Conservation (phyloP, 2,797 vertebrate species). For the Bovichtus diacanthus region DNA sequence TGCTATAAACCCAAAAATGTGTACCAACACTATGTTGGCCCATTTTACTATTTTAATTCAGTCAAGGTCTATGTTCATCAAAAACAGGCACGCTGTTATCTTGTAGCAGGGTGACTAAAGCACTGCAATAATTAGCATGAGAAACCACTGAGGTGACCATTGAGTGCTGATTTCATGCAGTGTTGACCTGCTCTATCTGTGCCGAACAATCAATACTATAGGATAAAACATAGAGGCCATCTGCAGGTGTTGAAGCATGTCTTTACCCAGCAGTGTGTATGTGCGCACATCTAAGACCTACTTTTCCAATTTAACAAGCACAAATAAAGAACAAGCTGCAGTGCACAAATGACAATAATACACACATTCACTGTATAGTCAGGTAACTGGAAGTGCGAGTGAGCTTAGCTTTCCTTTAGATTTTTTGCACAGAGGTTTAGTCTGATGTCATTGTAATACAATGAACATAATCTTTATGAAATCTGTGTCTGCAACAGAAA, state of each 20-base stretch:
- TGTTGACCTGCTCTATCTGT: too few relatives aligned
- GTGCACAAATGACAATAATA: too few relatives aligned
- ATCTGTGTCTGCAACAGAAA: constrained; percentile 2
- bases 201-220: constrained; percentile 39
- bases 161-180: constrained; percentile 20
- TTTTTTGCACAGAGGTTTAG: too few relatives aligned
- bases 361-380: too few relatives aligned
- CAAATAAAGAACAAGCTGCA: constrained; percentile 9
- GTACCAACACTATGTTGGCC: not conserved
- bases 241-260: constrained; percentile 36
- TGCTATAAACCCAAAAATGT: not conserved
- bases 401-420: too few relatives aligned
- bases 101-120: constrained; percentile 30
- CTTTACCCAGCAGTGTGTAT: constrained; percentile 17
- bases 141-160: constrained; percentile 23
- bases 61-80: not conserved
- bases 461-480: not conserved
- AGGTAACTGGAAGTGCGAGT: too few relatives aligned
- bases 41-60: too few relatives aligned
- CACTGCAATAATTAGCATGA: constrained; percentile 59
- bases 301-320: constrained; percentile 38
- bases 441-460: too few relatives aligned
- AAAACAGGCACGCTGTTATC: constrained; percentile 8
- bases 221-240: constrained; percentile 27
- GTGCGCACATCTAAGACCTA: not conserved